Evolutionary conservation across 2,113 vertebrate genomes (phyloP).

Genomic region (Osmerus mordax): DNA sequence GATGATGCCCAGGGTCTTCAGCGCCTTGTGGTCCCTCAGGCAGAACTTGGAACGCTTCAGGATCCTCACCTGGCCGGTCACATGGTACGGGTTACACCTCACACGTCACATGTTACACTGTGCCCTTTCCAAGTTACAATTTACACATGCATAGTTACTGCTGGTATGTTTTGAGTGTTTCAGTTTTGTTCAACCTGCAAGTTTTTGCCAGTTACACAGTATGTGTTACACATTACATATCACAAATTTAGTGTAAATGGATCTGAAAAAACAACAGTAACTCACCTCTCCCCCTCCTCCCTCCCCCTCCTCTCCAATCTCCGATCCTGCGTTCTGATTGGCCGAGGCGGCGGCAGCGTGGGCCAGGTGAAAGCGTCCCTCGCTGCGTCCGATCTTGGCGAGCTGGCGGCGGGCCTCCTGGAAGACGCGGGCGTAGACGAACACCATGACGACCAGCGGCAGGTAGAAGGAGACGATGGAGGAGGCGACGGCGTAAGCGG

Average conservation of each 20-base stretch:
- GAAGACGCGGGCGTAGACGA: slow-evolving; percentile 90
- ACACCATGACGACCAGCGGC: slow-evolving; percentile 90
- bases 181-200: too few relatives aligned
- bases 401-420: slow-evolving; percentile 91
- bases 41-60: slow-evolving; percentile 75
- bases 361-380: slow-evolving; percentile 82
- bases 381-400: slow-evolving; percentile 84
- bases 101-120: neutral
- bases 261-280: neutral
- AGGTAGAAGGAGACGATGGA: slow-evolving; percentile 97
- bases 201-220: too few relatives aligned
- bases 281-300: slow-evolving; percentile 16
- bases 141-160: too few relatives aligned
- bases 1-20: slow-evolving; percentile 96
- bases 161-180: too few relatives aligned
- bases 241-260: too few relatives aligned
- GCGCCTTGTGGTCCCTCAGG: slow-evolving; percentile 92
- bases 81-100: too few relatives aligned
- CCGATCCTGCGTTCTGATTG: slow-evolving; percentile 51
- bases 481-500: slow-evolving; percentile 84
- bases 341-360: slow-evolving; percentile 66
- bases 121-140: too few relatives aligned
- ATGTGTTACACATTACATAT: too few relatives aligned
- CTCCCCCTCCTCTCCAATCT: slow-evolving; percentile 4
- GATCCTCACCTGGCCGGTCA: too few relatives aligned